phyloP scores from a whole-genome alignment of 2,113 vertebrate species.

The Scophthalmus maximus region DNA sequence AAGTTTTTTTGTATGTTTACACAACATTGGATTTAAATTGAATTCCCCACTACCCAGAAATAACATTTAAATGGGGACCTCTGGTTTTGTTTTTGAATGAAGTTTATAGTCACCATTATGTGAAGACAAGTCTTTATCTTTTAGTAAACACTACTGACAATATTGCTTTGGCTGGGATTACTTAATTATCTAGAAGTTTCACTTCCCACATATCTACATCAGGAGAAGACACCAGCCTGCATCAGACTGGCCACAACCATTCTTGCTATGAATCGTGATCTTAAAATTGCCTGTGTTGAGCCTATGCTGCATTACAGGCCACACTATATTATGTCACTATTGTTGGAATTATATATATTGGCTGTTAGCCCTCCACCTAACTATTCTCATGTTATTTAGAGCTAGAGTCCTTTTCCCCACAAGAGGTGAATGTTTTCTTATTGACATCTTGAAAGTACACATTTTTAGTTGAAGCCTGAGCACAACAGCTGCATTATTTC shows the following conservation, averaged over 20 bases:
- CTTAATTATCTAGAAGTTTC: too few species aligned
- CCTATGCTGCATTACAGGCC: too few species aligned
- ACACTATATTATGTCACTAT: too few species aligned
- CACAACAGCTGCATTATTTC: too few species aligned
- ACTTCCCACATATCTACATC: too few species aligned
- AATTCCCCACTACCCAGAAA: slow-evolving; percentile 6
- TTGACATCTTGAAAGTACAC: neutral
- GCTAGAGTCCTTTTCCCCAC: neutral
- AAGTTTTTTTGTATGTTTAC: slow-evolving; percentile 48
- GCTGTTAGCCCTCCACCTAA: too few species aligned
- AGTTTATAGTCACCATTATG: slow-evolving; percentile 36
- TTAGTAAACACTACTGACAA: slow-evolving; percentile 7
- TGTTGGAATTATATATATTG: too few species aligned
- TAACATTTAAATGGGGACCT: slow-evolving; percentile 11
- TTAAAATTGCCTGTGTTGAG: too few species aligned
- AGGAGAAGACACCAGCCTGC: too few species aligned
- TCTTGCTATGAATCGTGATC: too few species aligned
- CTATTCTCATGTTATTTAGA: neutral
- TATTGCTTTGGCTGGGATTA: neutral
- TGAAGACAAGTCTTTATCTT: slow-evolving; percentile 5
- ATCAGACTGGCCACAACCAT: too few species aligned
- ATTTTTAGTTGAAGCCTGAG: neutral
- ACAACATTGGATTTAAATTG: slow-evolving; percentile 55
- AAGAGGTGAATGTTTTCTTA: neutral
- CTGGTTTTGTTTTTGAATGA: slow-evolving; percentile 60